Conservation (phyloP, 2,113 vertebrate species). For the Seriola quinqueradiata region DNA sequence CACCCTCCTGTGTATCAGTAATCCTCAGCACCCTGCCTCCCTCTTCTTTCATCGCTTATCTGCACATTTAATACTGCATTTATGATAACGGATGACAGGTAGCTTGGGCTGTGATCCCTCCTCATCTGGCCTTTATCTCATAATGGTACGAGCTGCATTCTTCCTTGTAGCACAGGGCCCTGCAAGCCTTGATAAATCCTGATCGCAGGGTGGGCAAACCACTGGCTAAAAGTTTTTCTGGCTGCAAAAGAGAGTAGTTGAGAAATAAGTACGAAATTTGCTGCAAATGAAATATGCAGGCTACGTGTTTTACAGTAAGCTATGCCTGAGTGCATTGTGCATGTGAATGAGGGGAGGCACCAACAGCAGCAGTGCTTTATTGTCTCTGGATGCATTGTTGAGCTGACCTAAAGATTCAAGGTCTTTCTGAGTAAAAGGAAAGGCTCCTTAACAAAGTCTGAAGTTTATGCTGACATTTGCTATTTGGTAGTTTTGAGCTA, state of each 20-base stretch:
- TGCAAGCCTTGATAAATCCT: conserved; percentile 55
- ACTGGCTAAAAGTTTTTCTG: conserved; percentile 60
- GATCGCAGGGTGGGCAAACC: conserved; percentile 61
- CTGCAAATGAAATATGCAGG: conserved; percentile 23
- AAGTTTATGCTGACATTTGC: conserved; percentile 34
- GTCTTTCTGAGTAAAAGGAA: conserved; percentile 44
- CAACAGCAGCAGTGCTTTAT: conserved; percentile 5
- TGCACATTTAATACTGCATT: conserved; percentile 78
- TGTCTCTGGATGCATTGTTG: background rate
- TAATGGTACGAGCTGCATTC: conserved; percentile 77
- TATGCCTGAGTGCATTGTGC: conserved; percentile 27
- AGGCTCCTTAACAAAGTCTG: conserved; percentile 29
- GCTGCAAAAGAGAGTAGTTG: conserved; percentile 26
- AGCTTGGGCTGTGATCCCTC: conserved; percentile 63
- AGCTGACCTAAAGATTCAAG: conserved; percentile 20
- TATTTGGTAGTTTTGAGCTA: conserved; percentile 23
- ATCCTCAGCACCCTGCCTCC: conserved; percentile 75
- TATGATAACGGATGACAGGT: conserved; percentile 83
- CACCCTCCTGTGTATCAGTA: conserved; percentile 66
- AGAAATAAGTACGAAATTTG: conserved; percentile 45
- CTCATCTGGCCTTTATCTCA: conserved; percentile 73
- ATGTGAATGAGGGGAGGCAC: conserved; percentile 15
- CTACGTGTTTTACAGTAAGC: conserved; percentile 1
- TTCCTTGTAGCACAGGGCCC: conserved; percentile 47
- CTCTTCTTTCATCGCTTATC: conserved; percentile 81